Evolutionary conservation across 2,797 vertebrate genomes (phyloP).

Genomic region (Acipenser transmontanus): DNA sequence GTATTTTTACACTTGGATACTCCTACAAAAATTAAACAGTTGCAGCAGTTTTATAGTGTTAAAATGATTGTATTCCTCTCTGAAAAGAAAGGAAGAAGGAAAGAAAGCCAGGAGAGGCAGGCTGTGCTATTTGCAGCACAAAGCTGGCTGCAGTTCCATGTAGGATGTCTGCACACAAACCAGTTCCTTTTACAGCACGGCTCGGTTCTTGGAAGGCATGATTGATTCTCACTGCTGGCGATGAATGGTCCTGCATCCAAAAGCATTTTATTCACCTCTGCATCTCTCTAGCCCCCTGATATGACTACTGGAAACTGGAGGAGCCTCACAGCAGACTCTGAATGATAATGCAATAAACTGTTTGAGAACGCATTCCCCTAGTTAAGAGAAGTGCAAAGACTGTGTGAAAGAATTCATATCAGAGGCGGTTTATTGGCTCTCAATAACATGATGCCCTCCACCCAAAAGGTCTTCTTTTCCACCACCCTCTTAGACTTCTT

Average conservation of each 20-base stretch:
- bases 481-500: too few relatives aligned
- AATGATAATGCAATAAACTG: too few relatives aligned
- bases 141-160: constrained; percentile 43
- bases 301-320: constrained; percentile 22
- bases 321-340: constrained; percentile 14
- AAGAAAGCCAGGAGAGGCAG: constrained; percentile 23
- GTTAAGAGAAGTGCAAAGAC: too few relatives aligned
- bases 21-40: too few relatives aligned
- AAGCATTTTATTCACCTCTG: constrained; percentile 50
- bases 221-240: constrained; percentile 54
- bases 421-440: too few relatives aligned
- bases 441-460: too few relatives aligned
- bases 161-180: constrained; percentile 28
- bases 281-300: constrained; percentile 49
- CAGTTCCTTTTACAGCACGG: constrained; percentile 38
- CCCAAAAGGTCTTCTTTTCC: too few relatives aligned
- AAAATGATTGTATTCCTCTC: too few relatives aligned
- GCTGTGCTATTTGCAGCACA: constrained; percentile 45
- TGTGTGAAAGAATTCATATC: too few relatives aligned
- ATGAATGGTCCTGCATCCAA: constrained; percentile 43
- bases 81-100: constrained; percentile 15
- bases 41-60: too few relatives aligned
- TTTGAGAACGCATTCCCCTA: too few relatives aligned
- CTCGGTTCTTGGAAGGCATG: constrained; percentile 61
- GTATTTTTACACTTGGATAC: too few relatives aligned